Percentiles rank a stretch among this genome's conserved stretches.
Conservation (phyloP, 1,140 invertebrate genomes). For the Drosophila equinoxialis region DNA sequence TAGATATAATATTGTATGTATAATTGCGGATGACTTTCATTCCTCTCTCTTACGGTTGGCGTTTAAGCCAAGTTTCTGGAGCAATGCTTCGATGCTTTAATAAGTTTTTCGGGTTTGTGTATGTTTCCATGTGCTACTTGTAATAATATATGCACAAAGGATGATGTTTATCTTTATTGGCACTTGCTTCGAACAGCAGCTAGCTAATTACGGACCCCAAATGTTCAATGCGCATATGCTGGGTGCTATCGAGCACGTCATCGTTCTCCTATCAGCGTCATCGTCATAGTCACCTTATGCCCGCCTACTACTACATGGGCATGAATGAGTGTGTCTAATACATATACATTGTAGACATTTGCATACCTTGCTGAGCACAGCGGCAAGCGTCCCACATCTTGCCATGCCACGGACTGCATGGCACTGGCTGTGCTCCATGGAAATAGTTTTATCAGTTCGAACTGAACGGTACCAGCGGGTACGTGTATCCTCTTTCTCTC, state of each 20-base stretch:
- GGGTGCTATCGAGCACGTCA: conserved; percentile 68
- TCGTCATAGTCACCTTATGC: conserved; percentile 19
- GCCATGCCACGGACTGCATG: background rate
- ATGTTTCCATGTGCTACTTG: background rate
- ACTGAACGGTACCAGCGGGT: conserved; percentile 43
- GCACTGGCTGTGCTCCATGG: background rate
- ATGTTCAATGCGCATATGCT: conserved; percentile 54
- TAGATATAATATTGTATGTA: too few species aligned
- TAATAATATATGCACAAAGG: background rate
- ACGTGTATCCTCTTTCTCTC: conserved; percentile 29
- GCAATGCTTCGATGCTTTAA: background rate
- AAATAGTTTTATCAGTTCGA: conserved; percentile 39
- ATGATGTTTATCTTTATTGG: conserved; percentile 10
- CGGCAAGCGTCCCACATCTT: conserved; percentile 10
- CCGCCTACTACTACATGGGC: background rate
- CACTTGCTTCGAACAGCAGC: background rate
- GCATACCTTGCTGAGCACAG: conserved; percentile 18
- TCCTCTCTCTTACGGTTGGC: too few species aligned
- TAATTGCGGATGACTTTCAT: too few species aligned
- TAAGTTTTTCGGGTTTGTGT: background rate
- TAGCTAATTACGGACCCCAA: conserved; percentile 35
- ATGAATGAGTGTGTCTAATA: background rate
- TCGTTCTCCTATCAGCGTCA: conserved; percentile 51
- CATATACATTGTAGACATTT: conserved; percentile 11
- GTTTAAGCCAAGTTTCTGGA: background rate